Percentiles rank a stretch among this genome's conserved stretches.
Evolutionary conservation across 2,888 invertebrate genomes (phyloP).

Genomic region (Habrosyne pyritoides): DNA sequence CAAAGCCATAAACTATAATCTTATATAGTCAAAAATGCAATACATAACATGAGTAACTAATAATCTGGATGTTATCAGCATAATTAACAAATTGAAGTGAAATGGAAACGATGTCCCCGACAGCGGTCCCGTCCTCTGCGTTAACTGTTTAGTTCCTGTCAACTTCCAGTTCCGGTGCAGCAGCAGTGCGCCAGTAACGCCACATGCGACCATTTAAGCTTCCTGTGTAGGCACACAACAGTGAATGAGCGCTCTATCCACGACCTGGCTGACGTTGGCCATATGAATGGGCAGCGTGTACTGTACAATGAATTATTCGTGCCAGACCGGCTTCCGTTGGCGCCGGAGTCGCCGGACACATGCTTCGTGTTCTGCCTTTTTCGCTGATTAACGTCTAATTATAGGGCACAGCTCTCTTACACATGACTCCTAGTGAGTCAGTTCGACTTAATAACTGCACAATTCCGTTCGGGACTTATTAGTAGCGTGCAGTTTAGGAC

Average conservation of each 20-base stretch:
- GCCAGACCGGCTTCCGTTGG: slow-evolving; percentile 75
- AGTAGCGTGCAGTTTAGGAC: slow-evolving; percentile 47
- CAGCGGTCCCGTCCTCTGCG: slow-evolving; percentile 31
- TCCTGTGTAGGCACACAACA: slow-evolving; percentile 57
- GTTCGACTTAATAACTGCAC: slow-evolving; percentile 57
- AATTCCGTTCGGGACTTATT: slow-evolving; percentile 58
- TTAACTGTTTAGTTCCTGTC: slow-evolving; percentile 73
- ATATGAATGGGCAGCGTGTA: slow-evolving; percentile 69
- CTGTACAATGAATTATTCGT: slow-evolving; percentile 73
- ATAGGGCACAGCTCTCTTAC: slow-evolving; percentile 71
- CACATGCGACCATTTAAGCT: slow-evolving; percentile 63
- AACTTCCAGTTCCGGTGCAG: slow-evolving; percentile 70
- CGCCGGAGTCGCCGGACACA: slow-evolving; percentile 73
- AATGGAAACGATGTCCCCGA: slow-evolving; percentile 28
- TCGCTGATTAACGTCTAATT: slow-evolving; percentile 80
- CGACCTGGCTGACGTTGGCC: slow-evolving; percentile 54
- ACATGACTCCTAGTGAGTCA: slow-evolving; percentile 75
- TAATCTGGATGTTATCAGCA: not conserved
- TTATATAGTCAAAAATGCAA: too few relatives aligned
- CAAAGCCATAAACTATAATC: too few relatives aligned
- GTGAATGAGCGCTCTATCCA: slow-evolving; percentile 58
- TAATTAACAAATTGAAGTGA: slow-evolving; percentile 9
- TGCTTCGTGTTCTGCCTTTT: slow-evolving; percentile 71
- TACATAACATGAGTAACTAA: too few relatives aligned
- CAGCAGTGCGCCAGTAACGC: slow-evolving; percentile 49